Evolutionary conservation across 2,888 invertebrate species (phyloP).

Genomic region (Drosophila borealis): DNA sequence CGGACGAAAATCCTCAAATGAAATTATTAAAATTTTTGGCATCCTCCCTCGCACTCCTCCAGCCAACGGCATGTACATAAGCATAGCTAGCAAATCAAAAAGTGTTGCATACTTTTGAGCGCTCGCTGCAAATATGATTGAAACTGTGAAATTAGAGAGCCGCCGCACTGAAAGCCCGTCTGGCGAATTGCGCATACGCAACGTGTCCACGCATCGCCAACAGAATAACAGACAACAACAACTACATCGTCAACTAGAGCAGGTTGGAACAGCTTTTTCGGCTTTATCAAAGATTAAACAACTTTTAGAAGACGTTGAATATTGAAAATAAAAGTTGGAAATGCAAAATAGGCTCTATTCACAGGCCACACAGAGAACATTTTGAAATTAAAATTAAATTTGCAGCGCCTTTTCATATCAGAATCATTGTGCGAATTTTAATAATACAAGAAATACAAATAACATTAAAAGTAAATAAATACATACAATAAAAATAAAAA

Average conservation of each 20-base stretch:
- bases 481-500: conserved; percentile 1
- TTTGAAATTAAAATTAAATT: too few species aligned
- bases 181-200: conserved; percentile 74
- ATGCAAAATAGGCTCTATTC: too few species aligned
- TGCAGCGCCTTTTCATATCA: too few species aligned
- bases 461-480: not conserved
- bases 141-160: conserved; percentile 38
- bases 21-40: conserved; percentile 64
- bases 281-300: not conserved
- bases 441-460: not conserved
- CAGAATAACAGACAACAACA: conserved; percentile 1
- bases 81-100: conserved; percentile 18
- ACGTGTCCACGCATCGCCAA: conserved; percentile 64
- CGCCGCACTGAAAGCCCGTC: conserved; percentile 24
- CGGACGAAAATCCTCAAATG: conserved; percentile 66
- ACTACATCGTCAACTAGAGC: not conserved
- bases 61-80: not conserved
- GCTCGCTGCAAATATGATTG: conserved; percentile 35
- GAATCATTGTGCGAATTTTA: too few species aligned
- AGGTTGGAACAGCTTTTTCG: not conserved
- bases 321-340: too few species aligned
- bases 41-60: too few species aligned
- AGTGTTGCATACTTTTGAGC: conserved; percentile 16
- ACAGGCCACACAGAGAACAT: too few species aligned
- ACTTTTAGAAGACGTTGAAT: not conserved